Percentiles rank a stretch among this genome's conserved stretches.
These are phyloP conservation scores for Eupeodes corollae DNA, from an alignment of 1,140 invertebrate genomes.

Conservation along the genomic window DNA sequence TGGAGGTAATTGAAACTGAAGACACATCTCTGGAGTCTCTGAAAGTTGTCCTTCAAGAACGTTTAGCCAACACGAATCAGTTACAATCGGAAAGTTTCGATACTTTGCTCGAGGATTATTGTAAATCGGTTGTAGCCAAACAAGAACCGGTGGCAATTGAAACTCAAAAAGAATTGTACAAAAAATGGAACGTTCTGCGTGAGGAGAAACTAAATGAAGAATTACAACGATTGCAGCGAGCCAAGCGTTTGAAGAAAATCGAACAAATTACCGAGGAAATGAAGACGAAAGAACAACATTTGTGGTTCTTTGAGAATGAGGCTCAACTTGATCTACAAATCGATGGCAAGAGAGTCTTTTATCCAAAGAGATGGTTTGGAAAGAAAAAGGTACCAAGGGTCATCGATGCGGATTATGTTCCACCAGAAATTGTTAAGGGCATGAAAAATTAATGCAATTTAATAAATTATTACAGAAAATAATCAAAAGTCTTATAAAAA, in stretches of 20 bases:
- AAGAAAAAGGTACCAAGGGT: constrained; percentile 39
- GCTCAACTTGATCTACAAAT: constrained; percentile 61
- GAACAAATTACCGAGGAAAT: constrained; percentile 47
- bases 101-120: not conserved
- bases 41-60: constrained; percentile 6
- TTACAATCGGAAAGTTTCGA: constrained; percentile 3
- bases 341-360: constrained; percentile 43
- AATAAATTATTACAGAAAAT: no score
- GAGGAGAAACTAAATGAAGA: constrained; percentile 47
- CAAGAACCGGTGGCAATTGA: constrained; percentile 40
- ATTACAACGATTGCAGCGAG: constrained; percentile 41
- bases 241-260: constrained; percentile 45
- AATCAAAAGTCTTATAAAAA: no score
- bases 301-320: constrained; percentile 71
- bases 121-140: not conserved
- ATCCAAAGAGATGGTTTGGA: constrained; percentile 37
- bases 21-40: constrained; percentile 1
- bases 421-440: constrained; percentile 44
- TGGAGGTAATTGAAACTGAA: constrained; percentile 5
- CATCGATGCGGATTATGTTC: constrained; percentile 51
- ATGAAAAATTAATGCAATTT: no score
- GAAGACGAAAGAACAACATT: constrained; percentile 47
- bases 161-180: constrained; percentile 41
- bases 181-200: constrained; percentile 46
- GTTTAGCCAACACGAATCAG: constrained; percentile 1